Evolutionary conservation across 92 coral and sea anemone species (phyloP), one percentile per base, ranked within the genome.

Genomic region (Desmophyllum pertusum): DNA sequence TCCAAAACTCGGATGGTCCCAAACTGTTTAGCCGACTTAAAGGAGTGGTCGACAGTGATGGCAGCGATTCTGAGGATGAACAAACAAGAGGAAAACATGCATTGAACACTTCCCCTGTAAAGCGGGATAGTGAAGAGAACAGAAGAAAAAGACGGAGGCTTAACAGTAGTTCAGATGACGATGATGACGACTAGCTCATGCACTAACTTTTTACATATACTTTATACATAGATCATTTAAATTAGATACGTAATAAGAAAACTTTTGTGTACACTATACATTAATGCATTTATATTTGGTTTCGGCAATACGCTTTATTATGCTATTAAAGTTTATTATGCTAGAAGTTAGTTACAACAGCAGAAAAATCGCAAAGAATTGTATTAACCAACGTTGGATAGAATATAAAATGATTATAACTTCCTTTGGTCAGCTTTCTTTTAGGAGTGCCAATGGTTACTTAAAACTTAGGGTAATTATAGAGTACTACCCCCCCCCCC

Each of bases 31-130:
- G 93, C 57, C 88, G 91, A 10, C 95, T 96, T 33, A 91, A 91
- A 78, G 99, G 93, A 45, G 80, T 94, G 76, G 93, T 96, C 63
- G 99, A 96, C 73, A 94, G 96, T 75, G 96, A 96, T 63, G 98
- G 75, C n/a, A 92, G 97, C 53, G 98, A 73, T 35, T 71, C 88
- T 0, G 92, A 66, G 43, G 67, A 84, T 21, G 86, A 77, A 14
- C 14, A 70, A 35, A 46, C 3, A 14, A n/a, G 65, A 33, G 75
- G 63, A 43, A 76, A 45, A 46, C 75, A 45, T 53, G 1, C 38
- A 10, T 30, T 9, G 66, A 23, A 3, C 50, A 15, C 62, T 11
- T 38, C 45, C 53, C 37, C 35, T 53, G 50, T 79, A 30, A 72
- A 72, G 51, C 65, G 65, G 53, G 6, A 75, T 63, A 2, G 23